phyloP scores from a whole-genome alignment of 2,113 vertebrate species.

The Cyanoramphus novaezelandiae region DNA sequence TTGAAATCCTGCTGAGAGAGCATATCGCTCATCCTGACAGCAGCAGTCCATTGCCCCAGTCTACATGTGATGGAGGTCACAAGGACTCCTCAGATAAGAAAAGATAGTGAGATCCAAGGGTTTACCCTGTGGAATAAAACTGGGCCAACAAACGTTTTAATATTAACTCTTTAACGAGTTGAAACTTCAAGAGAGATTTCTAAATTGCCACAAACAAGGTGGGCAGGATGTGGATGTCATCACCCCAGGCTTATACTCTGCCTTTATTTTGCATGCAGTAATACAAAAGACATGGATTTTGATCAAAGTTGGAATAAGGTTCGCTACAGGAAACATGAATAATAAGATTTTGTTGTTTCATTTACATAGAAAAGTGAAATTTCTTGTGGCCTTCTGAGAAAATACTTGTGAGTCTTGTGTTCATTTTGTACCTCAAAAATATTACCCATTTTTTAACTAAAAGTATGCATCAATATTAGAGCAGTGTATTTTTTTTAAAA shows the following conservation, averaged over 20 bases:
- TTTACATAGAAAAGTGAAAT: neutral
- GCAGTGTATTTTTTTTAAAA: neutral
- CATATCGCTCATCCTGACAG: neutral
- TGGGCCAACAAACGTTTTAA: neutral
- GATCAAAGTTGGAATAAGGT: neutral
- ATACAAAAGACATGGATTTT: neutral
- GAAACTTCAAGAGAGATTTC: neutral
- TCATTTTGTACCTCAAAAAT: neutral
- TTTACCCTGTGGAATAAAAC: neutral
- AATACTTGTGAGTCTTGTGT: neutral
- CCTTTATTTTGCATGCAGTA: neutral
- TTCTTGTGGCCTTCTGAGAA: neutral
- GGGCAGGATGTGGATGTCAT: rapidly evolving
- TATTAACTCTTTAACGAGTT: neutral
- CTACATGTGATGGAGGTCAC: neutral
- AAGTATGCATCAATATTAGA: neutral
- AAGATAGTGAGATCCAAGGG: neutral
- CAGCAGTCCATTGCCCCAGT: too few relatives aligned
- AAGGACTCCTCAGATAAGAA: neutral
- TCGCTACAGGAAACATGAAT: neutral
- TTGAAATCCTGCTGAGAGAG: neutral
- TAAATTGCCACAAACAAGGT: neutral
- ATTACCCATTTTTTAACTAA: neutral
- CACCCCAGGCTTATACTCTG: neutral
- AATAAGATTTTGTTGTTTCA: neutral